phyloP scores from a whole-genome alignment of 2,797 vertebrate genomes.

The Chlorospingus flavigularis region DNA sequence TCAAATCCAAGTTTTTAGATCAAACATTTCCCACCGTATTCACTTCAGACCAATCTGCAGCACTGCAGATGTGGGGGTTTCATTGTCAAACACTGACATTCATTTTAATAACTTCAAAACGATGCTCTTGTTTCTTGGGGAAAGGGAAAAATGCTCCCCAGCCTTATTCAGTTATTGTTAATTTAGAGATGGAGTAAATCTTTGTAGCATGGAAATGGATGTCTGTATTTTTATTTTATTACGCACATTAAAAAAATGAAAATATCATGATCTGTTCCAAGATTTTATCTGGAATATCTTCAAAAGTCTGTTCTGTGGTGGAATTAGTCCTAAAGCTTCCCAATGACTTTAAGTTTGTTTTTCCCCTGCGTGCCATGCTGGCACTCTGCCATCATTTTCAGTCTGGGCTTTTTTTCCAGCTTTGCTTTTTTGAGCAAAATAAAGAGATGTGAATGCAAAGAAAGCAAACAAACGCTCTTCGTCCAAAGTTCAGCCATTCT shows the following conservation, averaged over 20 bases:
- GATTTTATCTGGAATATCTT: conserved; percentile 43
- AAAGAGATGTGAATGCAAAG: neutral
- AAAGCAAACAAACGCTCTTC: neutral
- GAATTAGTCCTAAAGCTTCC: conserved; percentile 35
- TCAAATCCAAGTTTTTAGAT: neutral
- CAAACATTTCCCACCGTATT: accelerated
- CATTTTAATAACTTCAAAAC: conserved; percentile 6
- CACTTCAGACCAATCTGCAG: neutral
- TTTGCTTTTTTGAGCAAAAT: neutral
- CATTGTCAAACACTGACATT: neutral
- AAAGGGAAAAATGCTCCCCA: conserved; percentile 7
- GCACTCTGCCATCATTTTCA: neutral
- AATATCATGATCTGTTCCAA: conserved; percentile 23
- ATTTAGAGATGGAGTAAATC: conserved; percentile 33
- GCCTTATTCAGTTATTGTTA: neutral
- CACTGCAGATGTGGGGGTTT: neutral
- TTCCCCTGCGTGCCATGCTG: neutral
- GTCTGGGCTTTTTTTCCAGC: neutral
- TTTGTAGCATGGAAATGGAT: neutral
- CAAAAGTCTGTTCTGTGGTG: conserved; percentile 45
- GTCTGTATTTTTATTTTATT: conserved; percentile 32
- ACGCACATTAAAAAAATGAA: conserved; percentile 17
- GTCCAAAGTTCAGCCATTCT: neutral
- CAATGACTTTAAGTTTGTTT: conserved; percentile 33
- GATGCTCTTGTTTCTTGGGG: neutral